Conservation (phyloP, 2,888 invertebrate genomes). For the Epistrophe grossulariae region DNA sequence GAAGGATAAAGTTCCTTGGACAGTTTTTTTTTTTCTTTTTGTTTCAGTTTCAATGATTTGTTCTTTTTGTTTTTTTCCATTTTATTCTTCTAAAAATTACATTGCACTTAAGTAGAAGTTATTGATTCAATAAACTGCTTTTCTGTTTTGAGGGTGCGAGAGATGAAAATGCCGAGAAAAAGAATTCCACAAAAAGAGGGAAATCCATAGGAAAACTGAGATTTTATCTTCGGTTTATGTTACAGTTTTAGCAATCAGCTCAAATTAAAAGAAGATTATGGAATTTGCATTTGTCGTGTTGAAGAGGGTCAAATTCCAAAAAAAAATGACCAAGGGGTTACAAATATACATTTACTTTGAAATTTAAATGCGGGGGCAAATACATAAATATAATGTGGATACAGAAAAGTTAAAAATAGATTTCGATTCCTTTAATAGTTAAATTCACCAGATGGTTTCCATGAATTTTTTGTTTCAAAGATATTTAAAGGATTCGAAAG, state of each 20-base stretch:
- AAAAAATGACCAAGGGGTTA: background rate
- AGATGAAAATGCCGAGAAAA: background rate
- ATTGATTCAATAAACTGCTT: slow-evolving; percentile 73
- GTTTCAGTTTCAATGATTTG: slow-evolving; percentile 54
- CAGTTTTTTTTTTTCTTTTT: slow-evolving; percentile 38
- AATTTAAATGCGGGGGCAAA: background rate
- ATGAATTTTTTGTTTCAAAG: background rate
- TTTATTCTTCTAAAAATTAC: slow-evolving; percentile 45
- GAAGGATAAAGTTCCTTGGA: slow-evolving; percentile 59
- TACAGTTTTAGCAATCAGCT: slow-evolving; percentile 33
- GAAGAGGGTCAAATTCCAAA: background rate
- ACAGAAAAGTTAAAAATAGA: background rate
- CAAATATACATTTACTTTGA: background rate
- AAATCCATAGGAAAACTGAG: slow-evolving; percentile 5
- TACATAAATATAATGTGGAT: background rate
- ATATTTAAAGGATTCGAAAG: background rate
- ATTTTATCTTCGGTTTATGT: slow-evolving; percentile 17
- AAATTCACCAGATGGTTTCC: too few relatives aligned
- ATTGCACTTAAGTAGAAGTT: slow-evolving; percentile 71
- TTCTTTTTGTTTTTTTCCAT: slow-evolving; percentile 25
- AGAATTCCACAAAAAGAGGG: background rate
- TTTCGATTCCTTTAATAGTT: background rate
- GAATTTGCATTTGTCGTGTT: slow-evolving; percentile 45
- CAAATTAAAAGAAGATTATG: slow-evolving; percentile 51
- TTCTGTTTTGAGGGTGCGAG: slow-evolving; percentile 10